Conservation (phyloP, 2,797 vertebrate species). For the Myotis pilosus region DNA sequence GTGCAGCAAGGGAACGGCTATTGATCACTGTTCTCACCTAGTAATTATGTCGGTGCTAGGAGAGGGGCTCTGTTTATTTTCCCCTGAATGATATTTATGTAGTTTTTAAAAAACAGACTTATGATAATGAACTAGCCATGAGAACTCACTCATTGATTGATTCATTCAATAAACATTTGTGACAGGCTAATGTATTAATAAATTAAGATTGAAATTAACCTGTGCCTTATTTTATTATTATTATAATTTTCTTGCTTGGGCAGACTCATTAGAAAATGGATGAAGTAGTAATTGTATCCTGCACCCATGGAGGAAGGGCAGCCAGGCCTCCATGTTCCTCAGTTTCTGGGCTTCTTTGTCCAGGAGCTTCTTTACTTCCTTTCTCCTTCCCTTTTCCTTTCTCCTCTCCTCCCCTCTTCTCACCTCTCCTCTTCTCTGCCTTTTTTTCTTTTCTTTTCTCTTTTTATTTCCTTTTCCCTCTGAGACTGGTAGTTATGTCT, state of each 20-base stretch:
- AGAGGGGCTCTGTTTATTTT: neutral
- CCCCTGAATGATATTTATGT: neutral
- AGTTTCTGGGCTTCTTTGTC: neutral
- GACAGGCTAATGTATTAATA: conserved; percentile 42
- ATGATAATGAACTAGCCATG: conserved; percentile 11
- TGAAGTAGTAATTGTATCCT: neutral
- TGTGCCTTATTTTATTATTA: conserved; percentile 28
- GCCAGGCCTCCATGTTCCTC: neutral
- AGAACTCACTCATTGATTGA: conserved; percentile 22
- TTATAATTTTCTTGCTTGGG: conserved; percentile 55
- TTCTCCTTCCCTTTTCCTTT: neutral
- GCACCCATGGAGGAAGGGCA: neutral
- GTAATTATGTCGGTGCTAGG: neutral
- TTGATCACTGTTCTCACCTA: neutral
- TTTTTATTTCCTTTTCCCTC: neutral
- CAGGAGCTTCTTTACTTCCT: neutral
- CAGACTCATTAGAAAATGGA: conserved; percentile 32
- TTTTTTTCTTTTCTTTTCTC: neutral
- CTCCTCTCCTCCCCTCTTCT: neutral
- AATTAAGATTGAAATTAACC: conserved; percentile 38
- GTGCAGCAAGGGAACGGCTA: neutral
- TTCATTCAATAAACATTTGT: conserved; percentile 20
- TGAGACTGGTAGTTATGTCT: neutral
- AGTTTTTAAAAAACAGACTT: conserved; percentile 14
- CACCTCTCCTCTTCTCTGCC: fast-evolving